Evolutionary conservation across 2,888 invertebrate species (phyloP).

Genomic region (Parnassius apollo): DNA sequence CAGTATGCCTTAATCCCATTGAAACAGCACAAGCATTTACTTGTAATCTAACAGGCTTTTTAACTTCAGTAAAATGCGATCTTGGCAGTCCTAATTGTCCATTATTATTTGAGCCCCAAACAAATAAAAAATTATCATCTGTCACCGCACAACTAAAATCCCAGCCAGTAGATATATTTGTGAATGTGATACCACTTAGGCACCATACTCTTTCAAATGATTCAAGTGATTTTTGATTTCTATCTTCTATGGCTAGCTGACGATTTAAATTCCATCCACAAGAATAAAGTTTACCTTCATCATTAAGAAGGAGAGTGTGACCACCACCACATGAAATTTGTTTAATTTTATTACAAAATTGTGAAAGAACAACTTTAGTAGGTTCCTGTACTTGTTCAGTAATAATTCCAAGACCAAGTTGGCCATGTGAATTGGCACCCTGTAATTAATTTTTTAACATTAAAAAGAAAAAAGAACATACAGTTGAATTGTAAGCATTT

Average conservation of each 20-base stretch:
- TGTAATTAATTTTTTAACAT: constrained; percentile 52
- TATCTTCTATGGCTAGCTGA: constrained; percentile 82
- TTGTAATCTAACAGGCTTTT: constrained; percentile 62
- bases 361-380: constrained; percentile 56
- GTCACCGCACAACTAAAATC: constrained; percentile 89
- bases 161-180: constrained; percentile 89
- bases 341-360: constrained; percentile 76
- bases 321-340: constrained; percentile 89
- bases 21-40: constrained; percentile 81
- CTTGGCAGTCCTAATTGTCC: constrained; percentile 87
- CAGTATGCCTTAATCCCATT: constrained; percentile 86
- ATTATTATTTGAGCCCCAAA: constrained; percentile 91
- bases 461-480: neutral
- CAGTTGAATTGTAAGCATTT: too few species aligned
- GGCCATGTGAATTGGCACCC: constrained; percentile 93
- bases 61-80: constrained; percentile 60
- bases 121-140: constrained; percentile 84
- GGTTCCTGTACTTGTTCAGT: constrained; percentile 85
- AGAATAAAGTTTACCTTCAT: constrained; percentile 84
- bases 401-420: constrained; percentile 85
- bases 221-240: constrained; percentile 54
- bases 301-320: constrained; percentile 86
- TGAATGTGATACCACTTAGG: constrained; percentile 78
- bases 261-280: constrained; percentile 91
- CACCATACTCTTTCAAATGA: constrained; percentile 82